Base-by-base conservation (phyloP, 1,140 invertebrate genomes). In the Littorina saxatilis region DNA sequence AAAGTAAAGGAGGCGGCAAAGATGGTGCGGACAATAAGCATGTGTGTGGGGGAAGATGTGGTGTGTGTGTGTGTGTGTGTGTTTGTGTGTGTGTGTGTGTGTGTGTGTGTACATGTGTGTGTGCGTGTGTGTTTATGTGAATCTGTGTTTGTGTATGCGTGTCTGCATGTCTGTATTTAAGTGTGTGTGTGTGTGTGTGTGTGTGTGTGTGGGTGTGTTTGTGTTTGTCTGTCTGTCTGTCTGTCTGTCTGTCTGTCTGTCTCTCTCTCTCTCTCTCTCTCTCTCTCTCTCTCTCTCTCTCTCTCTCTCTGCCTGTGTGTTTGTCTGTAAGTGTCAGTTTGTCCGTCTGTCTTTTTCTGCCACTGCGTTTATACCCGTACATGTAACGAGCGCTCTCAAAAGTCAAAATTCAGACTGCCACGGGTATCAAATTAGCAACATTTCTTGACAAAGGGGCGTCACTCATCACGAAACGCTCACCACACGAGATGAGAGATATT, bases 341-440 rank as follows among this genome's bases (percentile, higher is more conserved):
- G 58, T 79, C 77, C n/a, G n/a, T 79, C 58, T 66, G 29, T 66
- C 58, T 79, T 43, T 79, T 58, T 79, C 77, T 79, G 39, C 50
- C 77, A 17, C 75, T 17, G 29, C 39, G 29, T 61, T 55, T 61
- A 2, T 61, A 17, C 47, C 76, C n/a, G 27, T 61, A n/a, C 70
- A 37, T 9, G n/a, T n/a, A n/a, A n/a, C n/a, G n/a, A n/a, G n/a
- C n/a, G n/a, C n/a, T n/a, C n/a, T n/a, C n/a, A n/a, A n/a, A n/a
- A n/a, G n/a, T n/a, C n/a, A n/a, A n/a, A n/a, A n/a, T n/a, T n/a
- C n/a, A n/a, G n/a, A n/a, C n/a, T n/a, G n/a, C n/a, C n/a, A n/a
- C n/a, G n/a, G n/a, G n/a, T n/a, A n/a, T n/a, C n/a, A n/a, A n/a
- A n/a, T n/a, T n/a, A n/a, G n/a, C n/a, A n/a, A n/a, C n/a, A 35